Conservation (phyloP, 2,888 invertebrate species). For the Hemistola chrysoprasaria region DNA sequence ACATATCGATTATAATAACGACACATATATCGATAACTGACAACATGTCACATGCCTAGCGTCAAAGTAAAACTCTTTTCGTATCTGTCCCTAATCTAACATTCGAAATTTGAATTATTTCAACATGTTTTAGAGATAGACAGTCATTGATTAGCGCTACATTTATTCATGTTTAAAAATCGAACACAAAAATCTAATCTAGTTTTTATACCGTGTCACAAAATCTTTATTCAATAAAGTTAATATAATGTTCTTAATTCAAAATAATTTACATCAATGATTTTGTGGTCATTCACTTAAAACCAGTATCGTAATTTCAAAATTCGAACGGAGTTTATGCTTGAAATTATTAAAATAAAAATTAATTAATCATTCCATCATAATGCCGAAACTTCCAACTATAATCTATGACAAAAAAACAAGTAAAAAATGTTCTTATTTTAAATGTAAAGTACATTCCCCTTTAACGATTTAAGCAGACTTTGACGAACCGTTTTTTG, state of each 20-base stretch:
- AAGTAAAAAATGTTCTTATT: not conserved
- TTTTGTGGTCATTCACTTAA: too few species aligned
- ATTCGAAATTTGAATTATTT: constrained; percentile 12
- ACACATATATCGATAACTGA: constrained; percentile 45
- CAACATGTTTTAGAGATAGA: not conserved
- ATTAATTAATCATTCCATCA: constrained; percentile 11
- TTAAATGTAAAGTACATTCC: not conserved
- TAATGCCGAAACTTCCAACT: constrained; percentile 11
- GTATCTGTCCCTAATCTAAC: not conserved
- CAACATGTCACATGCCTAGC: constrained; percentile 39
- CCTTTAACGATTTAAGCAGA: constrained; percentile 41
- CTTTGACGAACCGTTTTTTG: constrained; percentile 38
- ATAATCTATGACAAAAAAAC: not conserved
- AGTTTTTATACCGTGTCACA: too few species aligned
- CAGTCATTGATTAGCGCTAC: too few species aligned
- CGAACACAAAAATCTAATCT: too few species aligned
- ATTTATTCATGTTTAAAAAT: too few species aligned
- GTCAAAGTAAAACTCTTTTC: constrained; percentile 18
- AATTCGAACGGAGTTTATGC: too few species aligned
- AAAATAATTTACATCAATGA: too few species aligned
- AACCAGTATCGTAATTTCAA: too few species aligned
- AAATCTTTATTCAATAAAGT: too few species aligned
- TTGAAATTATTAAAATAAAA: constrained; percentile 7
- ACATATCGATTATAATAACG: constrained; percentile 20
- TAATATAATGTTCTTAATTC: too few species aligned